phyloP scores from a whole-genome alignment of 2,797 vertebrate species.

The Lagothrix lagotricha region DNA sequence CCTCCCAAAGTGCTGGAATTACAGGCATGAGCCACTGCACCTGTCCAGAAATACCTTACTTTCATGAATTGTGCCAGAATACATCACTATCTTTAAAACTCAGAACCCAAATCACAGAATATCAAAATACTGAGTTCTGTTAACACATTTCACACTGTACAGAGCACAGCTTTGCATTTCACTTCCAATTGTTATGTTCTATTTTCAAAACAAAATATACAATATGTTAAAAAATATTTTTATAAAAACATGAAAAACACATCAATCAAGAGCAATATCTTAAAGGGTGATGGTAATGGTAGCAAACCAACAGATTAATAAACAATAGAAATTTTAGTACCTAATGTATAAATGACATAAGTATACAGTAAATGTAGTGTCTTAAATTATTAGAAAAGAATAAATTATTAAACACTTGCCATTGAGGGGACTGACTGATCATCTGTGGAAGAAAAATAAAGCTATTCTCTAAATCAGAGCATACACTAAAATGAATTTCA shows the following conservation, averaged over 20 bases:
- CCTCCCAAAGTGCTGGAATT: neutral
- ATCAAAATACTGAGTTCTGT: neutral
- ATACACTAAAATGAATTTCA: neutral
- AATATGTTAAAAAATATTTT: neutral
- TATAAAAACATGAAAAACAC: neutral
- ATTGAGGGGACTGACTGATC: neutral
- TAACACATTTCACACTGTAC: neutral
- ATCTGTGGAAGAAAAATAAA: neutral
- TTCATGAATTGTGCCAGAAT: neutral
- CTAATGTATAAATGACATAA: neutral
- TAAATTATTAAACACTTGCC: neutral
- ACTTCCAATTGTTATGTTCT: neutral
- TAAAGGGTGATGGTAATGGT: neutral
- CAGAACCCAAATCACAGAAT: neutral
- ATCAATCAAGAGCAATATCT: neutral
- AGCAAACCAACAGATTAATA: neutral
- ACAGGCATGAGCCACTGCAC: neutral
- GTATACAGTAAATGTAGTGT: neutral
- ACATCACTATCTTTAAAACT: neutral
- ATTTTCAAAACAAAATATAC: neutral
- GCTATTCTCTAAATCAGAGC: neutral
- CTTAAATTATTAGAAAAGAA: constrained; percentile 17
- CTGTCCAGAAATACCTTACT: neutral
- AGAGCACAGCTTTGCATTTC: neutral
- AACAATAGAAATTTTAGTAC: neutral